Evolutionary conservation across 2,113 vertebrate species (phyloP), one percentile per base, ranked within the genome.

Genomic region (Mus pahari): DNA sequence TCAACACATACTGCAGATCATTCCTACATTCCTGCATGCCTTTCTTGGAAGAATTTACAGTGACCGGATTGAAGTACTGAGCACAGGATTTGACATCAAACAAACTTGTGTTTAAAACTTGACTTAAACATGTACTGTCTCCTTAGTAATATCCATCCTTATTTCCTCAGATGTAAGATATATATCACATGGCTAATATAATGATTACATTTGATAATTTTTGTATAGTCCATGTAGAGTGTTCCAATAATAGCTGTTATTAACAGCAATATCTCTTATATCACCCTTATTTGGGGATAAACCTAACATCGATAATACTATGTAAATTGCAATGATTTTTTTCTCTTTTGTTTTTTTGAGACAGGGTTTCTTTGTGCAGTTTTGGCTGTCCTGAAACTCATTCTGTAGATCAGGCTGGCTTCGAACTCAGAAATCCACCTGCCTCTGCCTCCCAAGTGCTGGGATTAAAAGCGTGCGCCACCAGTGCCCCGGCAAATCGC

Each of bases 31-130:
- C n/a, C n/a, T n/a, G n/a, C n/a, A n/a, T n/a, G n/a, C n/a, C n/a
- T 24, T 82, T 91, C 81, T 91, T 71, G 17, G 55, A 84, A 92
- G 74, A 86, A 91, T 70, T 94, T 62, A 87, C 10, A 93, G 62
- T 79, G 82, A 74, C 55, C 71, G 24, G 78, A 39, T 33, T 58
- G 28, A 64, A 19, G 31, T 31, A 3, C 26, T 68, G 70, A 86
- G 16, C 13, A 74, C 1, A 91, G 82, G 10, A 5, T 75, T 33
- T 58, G 20, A 77, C 2, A 48, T 28, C 50, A 91, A 66, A 86
- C 20, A 68, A 36, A 89, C 2, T 28, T 75, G 66, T 39, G 45
- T 42, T 70, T 91, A 77, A 95, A 90, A 42, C 20, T n/a, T 50
- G 31, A 3, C 48, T 89, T 10, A 58, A 62, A n/a, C 55, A 92